A percentile compares a stretch with the other conserved stretches of the same genome.
Conservation (phyloP, 2,888 invertebrate genomes). For the Cynaeus angustus region DNA sequence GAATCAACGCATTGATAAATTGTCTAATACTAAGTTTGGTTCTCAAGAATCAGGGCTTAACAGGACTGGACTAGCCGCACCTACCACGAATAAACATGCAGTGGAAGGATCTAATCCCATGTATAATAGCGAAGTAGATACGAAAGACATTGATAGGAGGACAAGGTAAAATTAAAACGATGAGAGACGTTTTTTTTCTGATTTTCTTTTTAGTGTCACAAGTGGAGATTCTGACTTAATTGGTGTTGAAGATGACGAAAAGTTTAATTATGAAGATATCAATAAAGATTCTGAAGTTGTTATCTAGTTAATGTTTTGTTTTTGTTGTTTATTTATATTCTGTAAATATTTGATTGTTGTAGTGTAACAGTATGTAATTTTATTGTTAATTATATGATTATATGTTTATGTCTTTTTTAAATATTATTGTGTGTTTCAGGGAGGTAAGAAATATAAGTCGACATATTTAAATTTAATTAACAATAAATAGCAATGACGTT, state of each 20-base stretch:
- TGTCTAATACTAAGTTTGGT: constrained; percentile 78
- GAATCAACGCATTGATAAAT: constrained; percentile 76
- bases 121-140: constrained; percentile 75
- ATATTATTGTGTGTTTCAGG: too few species aligned
- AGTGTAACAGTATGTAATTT: too few species aligned
- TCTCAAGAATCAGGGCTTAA: constrained; percentile 78
- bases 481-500: too few species aligned
- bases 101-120: constrained; percentile 83
- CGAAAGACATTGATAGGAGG: constrained; percentile 74
- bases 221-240: constrained; percentile 80
- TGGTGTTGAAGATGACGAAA: constrained; percentile 77
- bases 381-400: too few species aligned
- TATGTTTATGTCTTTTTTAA: too few species aligned
- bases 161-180: constrained; percentile 71
- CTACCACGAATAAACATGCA: constrained; percentile 82
- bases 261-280: constrained; percentile 14
- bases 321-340: too few species aligned
- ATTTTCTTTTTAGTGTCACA: constrained; percentile 74
- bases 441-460: too few species aligned
- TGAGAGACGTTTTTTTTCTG: too few species aligned
- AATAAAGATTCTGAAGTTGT: not conserved
- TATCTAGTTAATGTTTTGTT: too few species aligned
- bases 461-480: too few species aligned
- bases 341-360: too few species aligned
- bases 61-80: constrained; percentile 73